These are phyloP conservation scores for Myrmecophaga tridactyla DNA, from an alignment of 2,113 vertebrate species.

Conservation along the genomic window DNA sequence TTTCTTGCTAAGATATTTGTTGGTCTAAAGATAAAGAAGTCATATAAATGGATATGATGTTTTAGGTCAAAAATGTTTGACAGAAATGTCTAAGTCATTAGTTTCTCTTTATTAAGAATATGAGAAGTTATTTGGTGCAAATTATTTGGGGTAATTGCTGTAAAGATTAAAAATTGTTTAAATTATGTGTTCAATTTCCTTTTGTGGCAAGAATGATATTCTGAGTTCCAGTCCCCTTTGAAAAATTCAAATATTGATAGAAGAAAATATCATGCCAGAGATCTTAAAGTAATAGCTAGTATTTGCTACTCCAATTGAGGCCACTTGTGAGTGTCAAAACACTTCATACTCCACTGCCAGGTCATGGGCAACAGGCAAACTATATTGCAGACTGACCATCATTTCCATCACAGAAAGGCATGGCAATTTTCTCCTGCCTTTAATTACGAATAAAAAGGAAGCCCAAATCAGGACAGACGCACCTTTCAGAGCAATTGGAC, in stretches of 20 bases:
- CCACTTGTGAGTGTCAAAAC: neutral
- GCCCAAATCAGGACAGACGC: no score
- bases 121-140: neutral
- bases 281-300: neutral
- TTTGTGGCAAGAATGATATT: neutral
- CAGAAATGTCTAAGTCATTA: slow-evolving; percentile 10
- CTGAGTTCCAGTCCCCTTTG: neutral
- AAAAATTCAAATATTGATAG: neutral
- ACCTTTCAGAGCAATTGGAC: neutral
- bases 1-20: slow-evolving; percentile 37
- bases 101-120: slow-evolving; percentile 48
- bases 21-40: slow-evolving; percentile 50
- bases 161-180: neutral
- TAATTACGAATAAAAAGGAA: neutral
- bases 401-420: neutral
- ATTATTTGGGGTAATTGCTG: neutral
- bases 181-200: neutral
- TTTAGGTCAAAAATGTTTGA: slow-evolving; percentile 49
- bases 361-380: neutral
- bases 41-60: slow-evolving; percentile 34
- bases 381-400: neutral
- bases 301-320: neutral
- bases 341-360: neutral
- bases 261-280: neutral
- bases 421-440: neutral